These are phyloP conservation scores for Ameiurus melas DNA, from an alignment of 2,113 vertebrate genomes.

Conservation along the genomic window DNA sequence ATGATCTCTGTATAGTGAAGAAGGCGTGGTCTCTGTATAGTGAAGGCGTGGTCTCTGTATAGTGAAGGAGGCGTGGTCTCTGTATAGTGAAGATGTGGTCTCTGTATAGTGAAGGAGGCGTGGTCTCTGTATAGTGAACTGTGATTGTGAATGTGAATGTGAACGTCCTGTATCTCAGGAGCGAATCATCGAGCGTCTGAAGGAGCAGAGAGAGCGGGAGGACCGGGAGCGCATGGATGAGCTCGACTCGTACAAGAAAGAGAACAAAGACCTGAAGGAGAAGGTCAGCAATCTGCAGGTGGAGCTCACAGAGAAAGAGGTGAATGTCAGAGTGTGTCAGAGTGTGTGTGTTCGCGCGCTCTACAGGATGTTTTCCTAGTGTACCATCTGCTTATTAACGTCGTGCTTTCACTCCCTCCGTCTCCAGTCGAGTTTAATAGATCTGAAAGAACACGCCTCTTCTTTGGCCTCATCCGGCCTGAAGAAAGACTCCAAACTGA, in stretches of 20 bases:
- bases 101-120: no score
- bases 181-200: conserved; percentile 97
- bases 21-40: no score
- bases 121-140: background rate
- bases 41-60: no score
- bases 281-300: conserved; percentile 94
- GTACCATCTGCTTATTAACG: conserved; percentile 26
- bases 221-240: conserved; percentile 95
- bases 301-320: conserved; percentile 97
- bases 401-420: conserved; percentile 49
- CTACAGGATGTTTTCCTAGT: background rate
- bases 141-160: background rate
- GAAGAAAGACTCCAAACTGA: conserved; percentile 98
- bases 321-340: conserved; percentile 64
- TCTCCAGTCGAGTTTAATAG: conserved; percentile 93
- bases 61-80: no score
- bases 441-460: conserved; percentile 96
- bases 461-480: conserved; percentile 93
- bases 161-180: conserved; percentile 75
- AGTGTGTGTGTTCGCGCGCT: background rate
- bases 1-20: no score
- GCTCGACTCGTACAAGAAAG: conserved; percentile 93
- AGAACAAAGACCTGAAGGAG: conserved; percentile 98
- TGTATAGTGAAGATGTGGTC: no score
- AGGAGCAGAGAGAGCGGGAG: conserved; percentile 96